These are phyloP conservation scores for Lissocephala sabroskyi DNA, from an alignment of 2,888 invertebrate genomes.

Conservation along the genomic window DNA sequence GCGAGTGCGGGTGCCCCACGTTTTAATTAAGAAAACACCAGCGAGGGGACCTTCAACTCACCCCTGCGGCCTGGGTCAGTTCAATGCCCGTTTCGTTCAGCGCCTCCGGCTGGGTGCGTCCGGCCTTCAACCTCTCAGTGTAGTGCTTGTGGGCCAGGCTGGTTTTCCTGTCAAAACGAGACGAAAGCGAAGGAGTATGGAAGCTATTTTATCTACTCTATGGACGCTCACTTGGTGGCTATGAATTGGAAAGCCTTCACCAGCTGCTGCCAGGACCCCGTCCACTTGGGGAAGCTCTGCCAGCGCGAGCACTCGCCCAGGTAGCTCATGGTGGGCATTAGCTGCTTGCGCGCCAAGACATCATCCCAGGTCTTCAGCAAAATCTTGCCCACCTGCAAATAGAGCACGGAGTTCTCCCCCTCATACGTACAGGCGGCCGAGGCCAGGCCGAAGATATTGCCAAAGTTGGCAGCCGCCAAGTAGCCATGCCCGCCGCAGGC, in stretches of 20 bases:
- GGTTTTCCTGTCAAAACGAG: conserved; percentile 76
- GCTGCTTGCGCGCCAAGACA: conserved; percentile 74
- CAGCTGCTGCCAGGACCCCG: conserved; percentile 54
- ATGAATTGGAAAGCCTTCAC: conserved; percentile 71
- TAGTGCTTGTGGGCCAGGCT: conserved; percentile 79
- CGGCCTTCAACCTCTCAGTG: conserved; percentile 77
- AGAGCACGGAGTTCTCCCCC: conserved; percentile 94
- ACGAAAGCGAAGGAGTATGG: no score
- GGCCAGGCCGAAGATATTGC: conserved; percentile 82
- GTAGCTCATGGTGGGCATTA: conserved; percentile 81
- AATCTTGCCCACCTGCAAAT: conserved; percentile 88
- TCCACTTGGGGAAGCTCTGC: conserved; percentile 41
- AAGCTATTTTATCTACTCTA: no score
- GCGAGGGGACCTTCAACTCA: conserved; percentile 64
- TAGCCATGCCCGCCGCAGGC: conserved; percentile 97
- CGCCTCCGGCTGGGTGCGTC: conserved; percentile 81
- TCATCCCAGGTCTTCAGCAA: conserved; percentile 84
- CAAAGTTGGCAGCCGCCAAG: conserved; percentile 86
- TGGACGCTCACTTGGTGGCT: conserved; percentile 69
- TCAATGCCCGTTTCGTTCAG: conserved; percentile 89
- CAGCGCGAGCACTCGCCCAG: conserved; percentile 62
- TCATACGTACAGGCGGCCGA: conserved; percentile 93
- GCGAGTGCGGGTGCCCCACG: conserved; percentile 26
- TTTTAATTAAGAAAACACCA: background rate
- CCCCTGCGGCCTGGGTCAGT: conserved; percentile 85